Evolutionary conservation across 2,113 vertebrate genomes (phyloP), one percentile per base, ranked within the genome.

Genomic region (Euleptes europaea): DNA sequence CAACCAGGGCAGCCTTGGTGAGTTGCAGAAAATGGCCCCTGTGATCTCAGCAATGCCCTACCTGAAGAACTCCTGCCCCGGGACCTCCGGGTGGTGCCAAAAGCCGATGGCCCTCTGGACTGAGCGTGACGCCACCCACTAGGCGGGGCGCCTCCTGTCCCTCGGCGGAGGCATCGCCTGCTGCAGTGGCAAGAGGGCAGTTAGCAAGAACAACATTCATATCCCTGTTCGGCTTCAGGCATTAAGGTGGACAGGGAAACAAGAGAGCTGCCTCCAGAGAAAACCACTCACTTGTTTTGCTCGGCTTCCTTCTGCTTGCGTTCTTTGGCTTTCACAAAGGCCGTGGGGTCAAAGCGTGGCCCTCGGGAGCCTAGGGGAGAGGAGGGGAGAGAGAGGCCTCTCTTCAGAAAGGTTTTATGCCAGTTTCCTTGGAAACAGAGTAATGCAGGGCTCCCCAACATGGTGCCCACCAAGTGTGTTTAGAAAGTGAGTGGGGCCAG

Each of bases 261-360:
- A 21, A 51, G 1, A 1, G 19, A 13, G 6, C 44, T 0, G 1
- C 11, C n/a, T 17, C 19, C 65, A 21, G 13, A 1, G 1, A 3
- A 38, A 10, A 1, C n/a, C 0, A 0, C 97, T 89, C 85, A 98
- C 98, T 96, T 98, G 86, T 96, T 97, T 60, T 97, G 88, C 38
- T 98, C 96, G 1, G 96, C 77, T 70, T 98, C 98, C 82, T 94
- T 97, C 92, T 96, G 97, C 72, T 96, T 96, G 57, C 90, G 96
- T 72, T 98, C 97, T 40, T 96, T 95, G 89, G 97, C 97, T 88
- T 97, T 97, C 87, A 98, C 96, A 76, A 97, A 99, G 17, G 97
- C 97, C 0, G 98, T 99, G 54, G 98, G 98, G 90, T 99, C 97
- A 26, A 99, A 99, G 54, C 97, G 97, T 10, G 96, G 91, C 0